Percentiles rank a stretch among this genome's conserved stretches.
phyloP scores from a whole-genome alignment of 1,140 invertebrate genomes.

The Drosophila repleta region DNA sequence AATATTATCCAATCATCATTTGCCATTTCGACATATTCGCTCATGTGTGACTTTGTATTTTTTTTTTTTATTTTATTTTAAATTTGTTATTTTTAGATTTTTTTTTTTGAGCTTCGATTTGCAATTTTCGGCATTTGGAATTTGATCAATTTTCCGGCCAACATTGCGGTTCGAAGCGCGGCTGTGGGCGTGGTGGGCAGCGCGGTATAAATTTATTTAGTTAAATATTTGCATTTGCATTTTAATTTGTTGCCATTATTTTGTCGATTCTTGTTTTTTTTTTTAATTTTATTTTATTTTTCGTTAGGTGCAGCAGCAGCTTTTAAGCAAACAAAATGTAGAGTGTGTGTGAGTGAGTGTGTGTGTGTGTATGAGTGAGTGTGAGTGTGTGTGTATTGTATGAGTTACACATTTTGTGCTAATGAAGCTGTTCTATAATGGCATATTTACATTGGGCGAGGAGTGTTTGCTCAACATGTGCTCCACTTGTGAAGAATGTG shows the following conservation, averaged over 20 bases:
- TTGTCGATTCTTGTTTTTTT: conserved; percentile 16
- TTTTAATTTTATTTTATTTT: neutral
- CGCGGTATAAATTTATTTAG: conserved; percentile 42
- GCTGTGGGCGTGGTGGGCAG: neutral
- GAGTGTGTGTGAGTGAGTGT: neutral
- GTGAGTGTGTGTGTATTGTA: conserved; percentile 1
- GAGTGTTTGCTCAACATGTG: conserved; percentile 13
- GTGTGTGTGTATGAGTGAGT: neutral
- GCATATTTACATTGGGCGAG: conserved; percentile 28
- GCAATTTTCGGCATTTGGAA: conserved; percentile 21
- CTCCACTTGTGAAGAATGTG: conserved; percentile 7
- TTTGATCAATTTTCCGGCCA: conserved; percentile 25
- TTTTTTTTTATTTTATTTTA: neutral
- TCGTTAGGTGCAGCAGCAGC: neutral
- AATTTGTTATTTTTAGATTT: no score
- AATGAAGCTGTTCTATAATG: conserved; percentile 57
- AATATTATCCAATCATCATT: neutral
- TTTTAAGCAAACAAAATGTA: conserved; percentile 34
- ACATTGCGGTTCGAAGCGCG: neutral
- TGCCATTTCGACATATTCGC: neutral
- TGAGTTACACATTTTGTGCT: conserved; percentile 46
- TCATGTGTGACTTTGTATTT: neutral
- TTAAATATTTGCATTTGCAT: conserved; percentile 69
- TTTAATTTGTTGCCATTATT: conserved; percentile 66
- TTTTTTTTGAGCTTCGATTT: conserved; percentile 1